Percentiles rank a stretch among this genome's conserved stretches.
Evolutionary conservation across 2,797 vertebrate genomes (phyloP).

Genomic region (Rhabdophis nuchalis): DNA sequence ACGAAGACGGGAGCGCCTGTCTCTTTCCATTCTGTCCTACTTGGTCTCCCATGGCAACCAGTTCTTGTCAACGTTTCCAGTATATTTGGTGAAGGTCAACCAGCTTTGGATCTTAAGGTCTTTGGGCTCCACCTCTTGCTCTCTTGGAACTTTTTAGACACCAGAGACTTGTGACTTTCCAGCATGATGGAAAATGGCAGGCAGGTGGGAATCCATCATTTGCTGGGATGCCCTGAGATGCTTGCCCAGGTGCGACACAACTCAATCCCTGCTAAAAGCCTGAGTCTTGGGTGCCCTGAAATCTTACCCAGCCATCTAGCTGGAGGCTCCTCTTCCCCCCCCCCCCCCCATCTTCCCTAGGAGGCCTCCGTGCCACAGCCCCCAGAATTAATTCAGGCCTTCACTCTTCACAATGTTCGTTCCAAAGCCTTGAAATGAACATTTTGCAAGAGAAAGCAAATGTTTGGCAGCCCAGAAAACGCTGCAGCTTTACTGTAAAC

Average conservation of each 20-base stretch:
- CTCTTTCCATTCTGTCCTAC: background rate
- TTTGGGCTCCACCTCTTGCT: background rate
- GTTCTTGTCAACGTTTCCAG: background rate
- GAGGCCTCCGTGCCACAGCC: no score
- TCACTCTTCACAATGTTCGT: no score
- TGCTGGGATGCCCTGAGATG: background rate
- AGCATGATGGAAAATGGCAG: background rate
- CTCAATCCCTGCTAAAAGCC: background rate
- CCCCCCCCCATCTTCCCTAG: background rate
- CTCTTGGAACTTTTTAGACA: background rate
- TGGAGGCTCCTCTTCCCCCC: background rate
- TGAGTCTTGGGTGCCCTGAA: background rate
- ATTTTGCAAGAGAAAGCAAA: background rate
- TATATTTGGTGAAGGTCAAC: background rate
- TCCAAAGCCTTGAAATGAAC: background rate
- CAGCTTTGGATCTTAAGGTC: background rate
- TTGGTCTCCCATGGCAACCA: background rate
- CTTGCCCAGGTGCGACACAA: background rate
- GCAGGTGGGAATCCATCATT: background rate
- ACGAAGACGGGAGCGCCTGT: background rate
- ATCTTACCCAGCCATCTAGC: background rate
- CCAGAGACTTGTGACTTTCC: background rate
- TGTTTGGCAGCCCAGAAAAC: background rate
- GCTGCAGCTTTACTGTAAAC: background rate
- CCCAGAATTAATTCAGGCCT: background rate